Percentiles rank a stretch among this genome's conserved stretches.
Conservation (phyloP, 2,113 vertebrate species). For the Heterotis niloticus region DNA sequence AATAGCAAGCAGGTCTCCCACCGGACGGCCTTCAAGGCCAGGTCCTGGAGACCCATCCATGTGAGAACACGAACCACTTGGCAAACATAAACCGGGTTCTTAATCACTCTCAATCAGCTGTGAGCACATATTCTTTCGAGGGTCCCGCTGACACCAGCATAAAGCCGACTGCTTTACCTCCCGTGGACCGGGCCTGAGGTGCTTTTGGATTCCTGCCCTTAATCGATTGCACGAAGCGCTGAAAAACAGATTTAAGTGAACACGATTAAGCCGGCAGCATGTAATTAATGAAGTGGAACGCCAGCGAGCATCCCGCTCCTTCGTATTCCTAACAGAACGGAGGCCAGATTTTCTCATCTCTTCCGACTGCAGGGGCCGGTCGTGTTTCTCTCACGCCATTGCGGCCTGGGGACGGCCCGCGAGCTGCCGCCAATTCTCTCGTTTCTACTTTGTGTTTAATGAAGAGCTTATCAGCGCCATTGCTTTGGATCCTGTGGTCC, state of each 20-base stretch:
- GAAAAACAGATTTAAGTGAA: neutral
- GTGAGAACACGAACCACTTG: neutral
- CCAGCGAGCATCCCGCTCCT: neutral
- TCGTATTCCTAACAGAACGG: constrained; percentile 3
- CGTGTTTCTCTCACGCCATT: neutral
- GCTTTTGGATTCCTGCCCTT: neutral
- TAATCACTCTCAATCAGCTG: constrained; percentile 15
- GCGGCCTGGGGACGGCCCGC: neutral
- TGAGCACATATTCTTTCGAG: constrained; percentile 3
- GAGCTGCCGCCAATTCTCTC: neutral
- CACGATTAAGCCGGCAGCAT: neutral
- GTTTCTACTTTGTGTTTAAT: neutral
- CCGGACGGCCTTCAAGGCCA: neutral
- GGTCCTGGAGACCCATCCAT: neutral
- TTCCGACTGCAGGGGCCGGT: neutral
- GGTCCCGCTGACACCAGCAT: neutral
- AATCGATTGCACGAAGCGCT: neutral
- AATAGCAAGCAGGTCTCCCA: neutral
- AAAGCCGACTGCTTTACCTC: neutral
- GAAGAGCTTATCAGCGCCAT: neutral
- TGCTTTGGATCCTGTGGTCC: neutral
- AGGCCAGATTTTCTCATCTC: neutral
- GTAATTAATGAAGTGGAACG: constrained; percentile 2
- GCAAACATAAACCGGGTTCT: neutral
- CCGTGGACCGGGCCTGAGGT: neutral